These are phyloP conservation scores for Sphaeridia pumilis DNA, from an alignment of 2,888 invertebrate species.

Conservation along the genomic window DNA sequence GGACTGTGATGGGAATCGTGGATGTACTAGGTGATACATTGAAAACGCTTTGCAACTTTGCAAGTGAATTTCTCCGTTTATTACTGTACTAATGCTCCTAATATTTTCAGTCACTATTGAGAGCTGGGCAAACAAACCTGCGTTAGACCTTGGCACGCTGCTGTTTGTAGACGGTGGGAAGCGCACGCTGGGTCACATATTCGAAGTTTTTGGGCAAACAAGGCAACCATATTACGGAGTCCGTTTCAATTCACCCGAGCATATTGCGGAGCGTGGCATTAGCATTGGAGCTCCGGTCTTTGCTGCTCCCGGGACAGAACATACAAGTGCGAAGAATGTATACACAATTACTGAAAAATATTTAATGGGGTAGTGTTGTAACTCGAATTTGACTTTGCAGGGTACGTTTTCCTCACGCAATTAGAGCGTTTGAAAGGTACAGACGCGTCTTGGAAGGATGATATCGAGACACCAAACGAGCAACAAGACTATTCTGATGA, in stretches of 20 bases:
- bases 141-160: constrained; percentile 74
- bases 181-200: constrained; percentile 63
- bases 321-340: constrained; percentile 44
- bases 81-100: constrained; percentile 12
- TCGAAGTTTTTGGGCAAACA: constrained; percentile 85
- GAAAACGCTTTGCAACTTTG: neutral
- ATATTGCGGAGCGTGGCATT: constrained; percentile 58
- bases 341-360: neutral
- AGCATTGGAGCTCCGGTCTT: constrained; percentile 60
- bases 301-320: constrained; percentile 64
- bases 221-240: constrained; percentile 74
- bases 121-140: constrained; percentile 57
- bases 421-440: constrained; percentile 53
- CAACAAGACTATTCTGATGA: constrained; percentile 76
- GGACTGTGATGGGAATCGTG: constrained; percentile 57
- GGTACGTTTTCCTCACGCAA: constrained; percentile 28
- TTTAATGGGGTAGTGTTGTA: neutral
- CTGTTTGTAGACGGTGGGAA: constrained; percentile 71
- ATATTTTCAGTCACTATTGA: constrained; percentile 58
- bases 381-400: constrained; percentile 8
- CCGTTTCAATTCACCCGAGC: constrained; percentile 70
- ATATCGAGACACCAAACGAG: constrained; percentile 62
- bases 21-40: constrained; percentile 52
- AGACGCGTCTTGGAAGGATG: constrained; percentile 79
- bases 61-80: neutral